phyloP scores from a whole-genome alignment of 2,797 vertebrate species.

The Antennarius maculatus region DNA sequence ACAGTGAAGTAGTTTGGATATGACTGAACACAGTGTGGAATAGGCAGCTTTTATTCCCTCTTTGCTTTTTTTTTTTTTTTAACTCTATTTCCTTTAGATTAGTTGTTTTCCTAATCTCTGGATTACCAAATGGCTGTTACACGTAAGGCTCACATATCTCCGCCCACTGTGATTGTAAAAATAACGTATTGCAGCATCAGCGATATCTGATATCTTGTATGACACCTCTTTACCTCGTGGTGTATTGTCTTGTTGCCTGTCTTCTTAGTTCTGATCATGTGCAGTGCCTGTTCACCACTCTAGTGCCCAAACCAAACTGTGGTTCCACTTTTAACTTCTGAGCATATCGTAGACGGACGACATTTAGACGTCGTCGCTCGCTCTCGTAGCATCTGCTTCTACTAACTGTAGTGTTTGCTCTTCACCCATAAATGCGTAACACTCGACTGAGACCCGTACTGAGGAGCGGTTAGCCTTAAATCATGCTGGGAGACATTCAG shows the following conservation, averaged over 20 bases:
- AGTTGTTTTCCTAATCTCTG: constrained; percentile 1
- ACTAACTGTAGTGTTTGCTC: constrained; percentile 43
- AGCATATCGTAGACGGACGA: constrained; percentile 32
- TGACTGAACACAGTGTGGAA: constrained; percentile 17
- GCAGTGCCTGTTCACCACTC: constrained; percentile 74
- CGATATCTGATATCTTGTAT: constrained; percentile 27
- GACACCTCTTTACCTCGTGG: constrained; percentile 32
- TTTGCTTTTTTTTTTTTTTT: constrained; percentile 14
- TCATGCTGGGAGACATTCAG: constrained; percentile 26
- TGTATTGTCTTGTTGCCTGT: constrained; percentile 31
- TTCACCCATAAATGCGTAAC: constrained; percentile 34
- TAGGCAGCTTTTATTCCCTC: constrained; percentile 13
- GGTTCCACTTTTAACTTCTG: constrained; percentile 49
- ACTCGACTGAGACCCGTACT: constrained; percentile 57
- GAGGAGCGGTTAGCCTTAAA: constrained; percentile 60
- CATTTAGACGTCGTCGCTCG: constrained; percentile 24
- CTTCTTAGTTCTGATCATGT: constrained; percentile 46
- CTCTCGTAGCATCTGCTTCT: constrained; percentile 22
- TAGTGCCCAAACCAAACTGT: constrained; percentile 67
- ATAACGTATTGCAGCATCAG: constrained; percentile 7
- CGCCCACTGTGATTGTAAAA: constrained; percentile 44
- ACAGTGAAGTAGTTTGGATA: constrained; percentile 7
- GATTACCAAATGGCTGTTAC: constrained; percentile 23
- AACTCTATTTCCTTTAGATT: constrained; percentile 1
- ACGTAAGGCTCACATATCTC: constrained; percentile 12